A percentile compares a stretch with the other conserved stretches of the same genome.
Evolutionary conservation across 2,888 invertebrate species (phyloP).

Genomic region (Ormyrus rosae): DNA sequence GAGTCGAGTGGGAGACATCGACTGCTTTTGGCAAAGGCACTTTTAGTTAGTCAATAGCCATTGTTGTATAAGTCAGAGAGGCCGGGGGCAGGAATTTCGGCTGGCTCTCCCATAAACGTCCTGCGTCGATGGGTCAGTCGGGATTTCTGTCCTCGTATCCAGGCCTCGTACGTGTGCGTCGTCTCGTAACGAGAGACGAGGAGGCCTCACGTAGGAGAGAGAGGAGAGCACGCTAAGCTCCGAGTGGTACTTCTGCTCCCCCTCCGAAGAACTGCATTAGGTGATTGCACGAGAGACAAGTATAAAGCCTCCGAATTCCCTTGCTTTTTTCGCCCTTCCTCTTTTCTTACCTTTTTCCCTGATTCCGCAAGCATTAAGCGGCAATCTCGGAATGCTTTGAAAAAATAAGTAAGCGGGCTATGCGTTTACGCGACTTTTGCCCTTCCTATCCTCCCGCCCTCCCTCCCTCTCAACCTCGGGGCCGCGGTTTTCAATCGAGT

Average conservation of each 20-base stretch:
- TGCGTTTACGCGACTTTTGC: not conserved
- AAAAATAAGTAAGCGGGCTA: slow-evolving; percentile 36
- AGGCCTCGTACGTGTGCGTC: not conserved
- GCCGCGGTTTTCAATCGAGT: slow-evolving; percentile 35
- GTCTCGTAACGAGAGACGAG: slow-evolving; percentile 38
- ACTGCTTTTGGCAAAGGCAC: too few relatives aligned
- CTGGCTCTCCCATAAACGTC: not conserved
- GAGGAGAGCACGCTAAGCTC: slow-evolving; percentile 18
- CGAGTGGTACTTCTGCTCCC: slow-evolving; percentile 48
- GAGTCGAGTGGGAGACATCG: too few relatives aligned
- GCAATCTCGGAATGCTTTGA: slow-evolving; percentile 35
- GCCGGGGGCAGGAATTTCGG: too few relatives aligned
- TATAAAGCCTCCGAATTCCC: slow-evolving; percentile 58
- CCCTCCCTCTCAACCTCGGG: not conserved
- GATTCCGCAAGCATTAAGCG: slow-evolving; percentile 25
- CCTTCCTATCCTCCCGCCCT: not conserved
- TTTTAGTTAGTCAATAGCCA: too few relatives aligned
- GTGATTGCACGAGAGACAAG: slow-evolving; percentile 67
- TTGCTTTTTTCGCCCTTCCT: slow-evolving; percentile 46
- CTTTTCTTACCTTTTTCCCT: slow-evolving; percentile 36
- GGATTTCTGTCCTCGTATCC: slow-evolving; percentile 24
- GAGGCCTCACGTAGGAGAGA: slow-evolving; percentile 29
- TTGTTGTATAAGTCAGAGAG: too few relatives aligned
- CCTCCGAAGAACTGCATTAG: slow-evolving; percentile 66
- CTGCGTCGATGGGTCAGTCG: slow-evolving; percentile 35